A percentile compares a stretch with the other conserved stretches of the same genome.
phyloP scores from a whole-genome alignment of 2,888 invertebrate genomes.

The Labia minor region DNA sequence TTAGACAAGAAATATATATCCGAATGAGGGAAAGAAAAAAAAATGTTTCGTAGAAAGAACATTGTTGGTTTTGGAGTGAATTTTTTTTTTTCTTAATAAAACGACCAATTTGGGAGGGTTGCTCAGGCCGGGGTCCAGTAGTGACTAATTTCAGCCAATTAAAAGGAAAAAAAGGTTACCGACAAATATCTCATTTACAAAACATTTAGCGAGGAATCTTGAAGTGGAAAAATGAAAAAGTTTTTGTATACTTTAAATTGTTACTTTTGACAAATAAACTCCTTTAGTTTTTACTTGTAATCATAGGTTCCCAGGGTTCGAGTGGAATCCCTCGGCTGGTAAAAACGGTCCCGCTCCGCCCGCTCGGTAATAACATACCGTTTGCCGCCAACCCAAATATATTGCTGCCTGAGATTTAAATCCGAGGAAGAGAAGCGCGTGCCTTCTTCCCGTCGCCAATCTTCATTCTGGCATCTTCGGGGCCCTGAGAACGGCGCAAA shows the following conservation, averaged over 20 bases:
- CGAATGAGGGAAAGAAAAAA: background rate
- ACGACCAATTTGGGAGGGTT: too few relatives aligned
- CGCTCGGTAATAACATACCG: slow-evolving; percentile 8
- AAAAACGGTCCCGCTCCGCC: background rate
- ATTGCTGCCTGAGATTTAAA: slow-evolving; percentile 8
- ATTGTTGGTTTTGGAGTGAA: background rate
- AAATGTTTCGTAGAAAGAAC: background rate
- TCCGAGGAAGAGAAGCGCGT: background rate
- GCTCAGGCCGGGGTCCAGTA: background rate
- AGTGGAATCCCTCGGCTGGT: background rate
- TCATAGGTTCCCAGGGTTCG: slow-evolving; percentile 13
- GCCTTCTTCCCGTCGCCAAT: background rate
- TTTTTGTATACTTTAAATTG: slow-evolving; percentile 13
- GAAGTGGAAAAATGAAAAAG: slow-evolving; percentile 13
- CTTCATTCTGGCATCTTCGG: background rate
- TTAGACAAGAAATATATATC: background rate
- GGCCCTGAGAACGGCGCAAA: background rate
- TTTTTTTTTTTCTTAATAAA: too few relatives aligned
- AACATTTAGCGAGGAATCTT: slow-evolving; percentile 13
- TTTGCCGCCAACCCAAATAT: slow-evolving; percentile 4
- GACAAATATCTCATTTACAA: slow-evolving; percentile 4
- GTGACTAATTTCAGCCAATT: background rate
- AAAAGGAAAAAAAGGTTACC: background rate
- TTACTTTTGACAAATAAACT: slow-evolving; percentile 13
- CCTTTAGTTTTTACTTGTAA: slow-evolving; percentile 13